Conservation (phyloP, 2,113 vertebrate species). For the Malurus alboscapulatus region DNA sequence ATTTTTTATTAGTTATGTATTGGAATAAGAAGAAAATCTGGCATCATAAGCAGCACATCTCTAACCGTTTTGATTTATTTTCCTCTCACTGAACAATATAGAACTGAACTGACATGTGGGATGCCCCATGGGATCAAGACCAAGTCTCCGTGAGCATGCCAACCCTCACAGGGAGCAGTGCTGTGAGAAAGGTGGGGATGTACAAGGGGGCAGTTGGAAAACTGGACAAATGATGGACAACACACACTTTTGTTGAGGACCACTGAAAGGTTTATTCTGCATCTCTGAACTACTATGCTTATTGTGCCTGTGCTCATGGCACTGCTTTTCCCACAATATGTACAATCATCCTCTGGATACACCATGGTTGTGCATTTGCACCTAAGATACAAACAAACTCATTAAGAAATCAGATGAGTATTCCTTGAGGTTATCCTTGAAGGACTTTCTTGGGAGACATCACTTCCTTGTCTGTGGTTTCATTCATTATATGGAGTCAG, state of each 20-base stretch:
- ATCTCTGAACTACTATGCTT: background rate
- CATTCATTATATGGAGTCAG: background rate
- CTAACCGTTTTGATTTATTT: background rate
- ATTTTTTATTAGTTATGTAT: background rate
- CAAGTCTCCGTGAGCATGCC: background rate
- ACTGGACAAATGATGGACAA: background rate
- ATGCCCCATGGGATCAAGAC: background rate
- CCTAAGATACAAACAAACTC: background rate
- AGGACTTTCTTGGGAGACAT: background rate
- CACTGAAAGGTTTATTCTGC: background rate
- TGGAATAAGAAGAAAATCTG: background rate
- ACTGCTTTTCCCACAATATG: background rate
- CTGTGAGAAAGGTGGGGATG: background rate
- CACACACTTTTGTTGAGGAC: background rate
- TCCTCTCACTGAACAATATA: background rate
- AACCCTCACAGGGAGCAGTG: background rate
- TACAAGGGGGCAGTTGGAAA: background rate
- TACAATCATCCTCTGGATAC: background rate
- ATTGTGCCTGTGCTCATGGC: background rate
- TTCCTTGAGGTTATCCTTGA: background rate
- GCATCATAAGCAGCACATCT: background rate
- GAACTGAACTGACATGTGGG: fast-evolving
- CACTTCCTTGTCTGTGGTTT: background rate
- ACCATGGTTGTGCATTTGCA: background rate
- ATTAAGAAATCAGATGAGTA: background rate